Evolutionary conservation across 2,888 invertebrate species (phyloP), one percentile per base, ranked within the genome.

Genomic region (Hyalella azteca): DNA sequence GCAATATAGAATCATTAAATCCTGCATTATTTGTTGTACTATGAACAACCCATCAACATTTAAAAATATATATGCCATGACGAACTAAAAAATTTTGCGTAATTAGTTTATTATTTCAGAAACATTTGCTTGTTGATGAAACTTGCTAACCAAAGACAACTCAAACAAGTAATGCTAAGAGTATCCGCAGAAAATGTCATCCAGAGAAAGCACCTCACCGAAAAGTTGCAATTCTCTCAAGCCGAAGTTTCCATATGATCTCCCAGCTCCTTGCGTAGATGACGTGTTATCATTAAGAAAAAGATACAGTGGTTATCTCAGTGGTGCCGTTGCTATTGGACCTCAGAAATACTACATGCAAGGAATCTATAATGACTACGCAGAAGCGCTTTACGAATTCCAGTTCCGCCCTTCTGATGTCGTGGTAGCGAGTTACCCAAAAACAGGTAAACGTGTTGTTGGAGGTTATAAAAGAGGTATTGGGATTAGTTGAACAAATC

Each of bases 381-480:
- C 82, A 29, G 13, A 50, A 39, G 49, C 32, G 1, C n/a, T 76
- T 13, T 77, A 59, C 77, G 59, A 54, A 40, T 49, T 82, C 39
- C 19, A 73, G 11, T 45, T 82, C 19, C 60, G 54, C 13, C 15
- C 54, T 19, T 73, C 80, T 0, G 82, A 82, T 60, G 78, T 82
- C 54, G 78, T 80, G 39, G 82, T 82, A 13, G 79, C 78, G n/a
- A 77, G 73, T 32, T 82, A 80, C 66, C 82, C 82, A 1, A 82
- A 82, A 32, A 78, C 78, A 45, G 82, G 82, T 82, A 40, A 80
- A 7, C 1, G 26, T 15, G n/a, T n/a, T n/a, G n/a, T n/a, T n/a
- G n/a, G n/a, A n/a, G n/a, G n/a, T n/a, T n/a, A n/a, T n/a, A n/a
- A n/a, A n/a, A n/a, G n/a, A n/a, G n/a, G n/a, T n/a, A n/a, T n/a